phyloP scores from a whole-genome alignment of 2,113 vertebrate species.

The Nannobrachium achirus region DNA sequence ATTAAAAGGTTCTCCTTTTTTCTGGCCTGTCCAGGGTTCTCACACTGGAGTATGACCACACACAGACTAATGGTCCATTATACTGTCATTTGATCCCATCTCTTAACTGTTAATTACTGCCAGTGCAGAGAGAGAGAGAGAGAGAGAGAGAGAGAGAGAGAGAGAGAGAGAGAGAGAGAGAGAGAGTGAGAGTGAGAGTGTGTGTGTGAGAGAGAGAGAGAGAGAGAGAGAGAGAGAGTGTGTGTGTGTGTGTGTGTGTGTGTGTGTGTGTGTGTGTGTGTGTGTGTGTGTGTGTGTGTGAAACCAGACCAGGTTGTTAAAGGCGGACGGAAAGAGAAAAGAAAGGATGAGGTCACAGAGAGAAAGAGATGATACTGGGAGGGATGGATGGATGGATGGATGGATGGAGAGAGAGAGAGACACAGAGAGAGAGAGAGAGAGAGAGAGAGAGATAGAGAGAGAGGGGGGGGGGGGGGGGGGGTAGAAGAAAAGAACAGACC shows the following conservation, averaged over 20 bases:
- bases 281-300: slow-evolving; percentile 20
- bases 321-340: no score
- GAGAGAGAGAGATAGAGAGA: neutral
- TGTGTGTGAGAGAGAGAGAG: slow-evolving; percentile 1
- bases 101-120: slow-evolving; percentile 66
- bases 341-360: neutral
- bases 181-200: neutral
- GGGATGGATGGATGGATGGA: neutral
- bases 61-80: slow-evolving; percentile 57
- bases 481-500: no score
- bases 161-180: neutral
- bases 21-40: neutral
- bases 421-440: slow-evolving; percentile 27
- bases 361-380: neutral
- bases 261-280: neutral
- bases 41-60: slow-evolving; percentile 28
- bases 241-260: neutral
- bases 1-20: no score
- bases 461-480: no score
- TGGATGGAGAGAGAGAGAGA: neutral
- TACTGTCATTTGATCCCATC: slow-evolving; percentile 56
- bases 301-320: no score
- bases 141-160: neutral
- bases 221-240: neutral
- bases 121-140: slow-evolving; percentile 28